Evolutionary conservation across 2,113 vertebrate genomes (phyloP).

Genomic region (Pantherophis guttatus): DNA sequence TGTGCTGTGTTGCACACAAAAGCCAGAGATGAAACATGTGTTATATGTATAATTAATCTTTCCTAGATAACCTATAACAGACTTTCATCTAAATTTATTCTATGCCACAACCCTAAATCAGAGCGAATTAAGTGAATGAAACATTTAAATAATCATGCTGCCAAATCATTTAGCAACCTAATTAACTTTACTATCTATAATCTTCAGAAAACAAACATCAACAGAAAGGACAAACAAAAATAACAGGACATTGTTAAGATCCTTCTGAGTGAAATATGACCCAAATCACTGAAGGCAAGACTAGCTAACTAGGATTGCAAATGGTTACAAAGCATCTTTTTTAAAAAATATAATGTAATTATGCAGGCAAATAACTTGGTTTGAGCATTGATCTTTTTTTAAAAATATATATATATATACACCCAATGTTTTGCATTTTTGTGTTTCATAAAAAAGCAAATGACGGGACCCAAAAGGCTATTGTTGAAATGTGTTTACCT

Average conservation of each 20-base stretch:
- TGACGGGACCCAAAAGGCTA: neutral
- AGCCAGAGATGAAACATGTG: neutral
- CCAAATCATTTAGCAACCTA: constrained; percentile 46
- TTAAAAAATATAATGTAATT: neutral
- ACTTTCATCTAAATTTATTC: neutral
- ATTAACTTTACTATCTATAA: constrained; percentile 33
- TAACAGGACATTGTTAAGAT: constrained; percentile 8
- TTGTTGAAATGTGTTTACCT: neutral
- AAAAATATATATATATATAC: neutral
- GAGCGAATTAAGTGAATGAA: constrained; percentile 30
- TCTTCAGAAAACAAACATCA: constrained; percentile 31
- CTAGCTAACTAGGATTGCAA: neutral
- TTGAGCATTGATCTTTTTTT: neutral
- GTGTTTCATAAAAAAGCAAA: neutral
- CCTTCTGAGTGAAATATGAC: neutral
- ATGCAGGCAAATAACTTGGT: neutral
- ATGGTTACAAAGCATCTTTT: neutral
- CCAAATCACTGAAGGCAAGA: neutral
- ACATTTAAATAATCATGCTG: constrained; percentile 39
- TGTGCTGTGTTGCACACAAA: neutral
- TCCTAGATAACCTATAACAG: neutral
- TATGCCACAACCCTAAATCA: neutral
- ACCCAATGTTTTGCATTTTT: neutral
- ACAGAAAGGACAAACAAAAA: neutral
- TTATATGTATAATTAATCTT: neutral